Base-by-base conservation (phyloP, 2,888 invertebrate genomes). In the Neria commutata region DNA sequence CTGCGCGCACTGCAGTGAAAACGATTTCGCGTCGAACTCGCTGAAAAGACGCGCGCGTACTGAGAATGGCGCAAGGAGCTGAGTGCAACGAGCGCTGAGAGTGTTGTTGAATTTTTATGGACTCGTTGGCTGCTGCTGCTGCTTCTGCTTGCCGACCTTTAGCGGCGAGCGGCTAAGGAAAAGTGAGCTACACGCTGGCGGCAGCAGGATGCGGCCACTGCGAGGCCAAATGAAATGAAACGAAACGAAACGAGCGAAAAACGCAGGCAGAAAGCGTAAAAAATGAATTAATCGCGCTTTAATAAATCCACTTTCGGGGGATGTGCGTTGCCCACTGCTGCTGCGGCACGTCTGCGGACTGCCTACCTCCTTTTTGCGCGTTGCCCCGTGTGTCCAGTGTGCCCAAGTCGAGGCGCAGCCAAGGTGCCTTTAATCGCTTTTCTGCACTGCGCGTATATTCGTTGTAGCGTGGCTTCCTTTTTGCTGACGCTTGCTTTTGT, bases 41-140 rank as follows among this genome's bases (percentile, higher is more conserved):
- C 70, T 69, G 73, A 71, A 74, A 74, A 76, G 76, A 69, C 71
- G 74, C 67, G 70, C 69, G 74, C 70, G 70, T 72, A 77, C 77
- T 76, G 75, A 72, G 69, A 65, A 57, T n/a, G 37, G 37, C 37
- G 11, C 42, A 17, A 42, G 42, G 42, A 42, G 42, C 21, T 21
- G 42, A 21, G 19, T 42, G 42, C 5, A 14, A 3, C 11, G 6
- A 29, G 29, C 5, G 21, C 17, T 29, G 6, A 29, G 29, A 29
- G 29, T 29, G 6, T n/a, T n/a, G n/a, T n/a, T n/a, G n/a, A n/a
- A 29, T 11, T 19, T 21, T 42, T 42, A 19, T 19, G 2, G 17
- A 5, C 14, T 42, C 10, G 21, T 4, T 40, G 11, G 21, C 2
- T 21, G 19, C 33, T 14, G 4, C 11, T 33, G 50, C 25, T n/a